phyloP scores from a whole-genome alignment of 2,797 vertebrate species.

The Acrocephalus scirpaceus region DNA sequence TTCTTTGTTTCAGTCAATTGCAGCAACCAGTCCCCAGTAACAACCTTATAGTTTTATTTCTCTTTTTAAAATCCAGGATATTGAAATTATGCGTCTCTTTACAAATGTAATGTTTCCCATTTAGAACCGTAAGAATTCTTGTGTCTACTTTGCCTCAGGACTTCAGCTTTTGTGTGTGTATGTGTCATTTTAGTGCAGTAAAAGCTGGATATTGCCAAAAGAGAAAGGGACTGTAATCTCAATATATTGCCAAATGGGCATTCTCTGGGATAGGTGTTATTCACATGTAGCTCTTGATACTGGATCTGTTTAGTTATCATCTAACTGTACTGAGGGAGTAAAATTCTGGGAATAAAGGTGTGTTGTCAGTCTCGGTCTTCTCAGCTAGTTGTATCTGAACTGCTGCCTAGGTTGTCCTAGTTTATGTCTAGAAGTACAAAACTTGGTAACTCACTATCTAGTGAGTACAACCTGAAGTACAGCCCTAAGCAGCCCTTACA shows the following conservation, averaged over 20 bases:
- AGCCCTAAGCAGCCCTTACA: not conserved
- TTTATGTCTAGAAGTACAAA: not conserved
- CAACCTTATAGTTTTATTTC: not conserved
- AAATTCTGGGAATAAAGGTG: not conserved
- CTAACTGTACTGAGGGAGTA: not conserved
- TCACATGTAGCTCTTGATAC: not conserved
- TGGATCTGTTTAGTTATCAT: not conserved
- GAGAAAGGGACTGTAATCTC: not conserved
- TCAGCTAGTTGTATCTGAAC: not conserved
- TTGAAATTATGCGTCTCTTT: not conserved
- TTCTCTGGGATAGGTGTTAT: not conserved
- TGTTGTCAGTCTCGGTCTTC: not conserved
- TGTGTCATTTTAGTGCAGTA: not conserved
- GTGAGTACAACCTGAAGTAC: not conserved
- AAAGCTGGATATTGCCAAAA: not conserved
- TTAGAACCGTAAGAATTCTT: not conserved
- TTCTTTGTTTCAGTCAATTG: not conserved
- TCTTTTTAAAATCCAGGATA: not conserved
- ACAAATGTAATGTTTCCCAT: not conserved
- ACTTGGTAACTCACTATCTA: not conserved
- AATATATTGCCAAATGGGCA: not conserved
- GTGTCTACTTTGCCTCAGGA: not conserved
- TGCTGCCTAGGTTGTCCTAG: not conserved
- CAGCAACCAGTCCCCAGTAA: not conserved
- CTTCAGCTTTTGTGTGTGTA: not conserved